Conservation (phyloP, 2,113 vertebrate species). For the Macquaria ambigua region DNA sequence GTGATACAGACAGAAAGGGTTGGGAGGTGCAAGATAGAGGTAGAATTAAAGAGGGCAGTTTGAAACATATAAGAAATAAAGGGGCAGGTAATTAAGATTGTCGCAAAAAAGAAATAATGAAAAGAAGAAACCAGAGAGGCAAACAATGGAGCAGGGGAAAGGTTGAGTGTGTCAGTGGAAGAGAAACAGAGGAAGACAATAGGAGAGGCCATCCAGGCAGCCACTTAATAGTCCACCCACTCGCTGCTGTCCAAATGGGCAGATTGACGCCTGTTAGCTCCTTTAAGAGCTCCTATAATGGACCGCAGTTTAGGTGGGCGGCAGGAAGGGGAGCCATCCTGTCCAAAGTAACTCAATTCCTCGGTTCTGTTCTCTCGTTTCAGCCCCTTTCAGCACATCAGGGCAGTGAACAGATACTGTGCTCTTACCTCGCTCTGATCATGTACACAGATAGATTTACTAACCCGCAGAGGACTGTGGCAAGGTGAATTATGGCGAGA, state of each 20-base stretch:
- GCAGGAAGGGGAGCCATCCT: constrained; percentile 46
- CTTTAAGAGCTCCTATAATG: constrained; percentile 75
- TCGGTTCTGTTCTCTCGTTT: constrained; percentile 66
- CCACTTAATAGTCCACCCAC: constrained; percentile 77
- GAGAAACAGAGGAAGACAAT: constrained; percentile 61
- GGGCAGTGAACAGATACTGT: constrained; percentile 13
- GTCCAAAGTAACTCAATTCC: constrained; percentile 74
- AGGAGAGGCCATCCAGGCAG: constrained; percentile 58
- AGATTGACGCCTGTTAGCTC: constrained; percentile 76
- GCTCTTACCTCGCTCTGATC: constrained; percentile 55
- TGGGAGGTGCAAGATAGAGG: constrained; percentile 13
- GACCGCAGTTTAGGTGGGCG: constrained; percentile 58
- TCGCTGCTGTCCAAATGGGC: constrained; percentile 69
- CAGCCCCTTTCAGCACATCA: constrained; percentile 55
- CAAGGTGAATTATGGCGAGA: constrained; percentile 57
- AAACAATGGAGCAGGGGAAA: constrained; percentile 17
- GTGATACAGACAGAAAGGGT: background rate
- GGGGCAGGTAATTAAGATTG: constrained; percentile 6
- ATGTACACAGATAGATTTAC: constrained; percentile 54
- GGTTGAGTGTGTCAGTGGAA: constrained; percentile 47
- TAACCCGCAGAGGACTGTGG: constrained; percentile 49
- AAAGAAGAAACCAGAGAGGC: constrained; percentile 4
- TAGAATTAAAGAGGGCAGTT: constrained; percentile 10
- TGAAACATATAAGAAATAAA: constrained; percentile 20
- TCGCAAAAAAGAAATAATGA: background rate